phyloP scores from a whole-genome alignment of 1,140 invertebrate genomes.

The Rhyzopertha dominica region DNA sequence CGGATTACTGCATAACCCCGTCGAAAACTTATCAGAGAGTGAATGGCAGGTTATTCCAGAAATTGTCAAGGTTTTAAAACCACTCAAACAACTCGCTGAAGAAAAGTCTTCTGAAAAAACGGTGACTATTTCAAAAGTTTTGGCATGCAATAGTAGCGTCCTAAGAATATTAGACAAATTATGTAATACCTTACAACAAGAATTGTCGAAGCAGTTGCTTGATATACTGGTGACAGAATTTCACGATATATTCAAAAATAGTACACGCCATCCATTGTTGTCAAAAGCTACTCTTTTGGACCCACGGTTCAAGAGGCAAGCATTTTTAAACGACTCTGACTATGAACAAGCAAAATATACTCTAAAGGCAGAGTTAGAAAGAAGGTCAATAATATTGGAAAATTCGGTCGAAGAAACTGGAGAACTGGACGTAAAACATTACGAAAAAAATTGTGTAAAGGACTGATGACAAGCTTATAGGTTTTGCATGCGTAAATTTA shows the following conservation, averaged over 20 bases:
- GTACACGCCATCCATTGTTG: conserved; percentile 28
- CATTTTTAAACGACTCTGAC: conserved; percentile 29
- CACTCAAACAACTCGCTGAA: conserved; percentile 14
- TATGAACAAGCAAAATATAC: conserved; percentile 34
- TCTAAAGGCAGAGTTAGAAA: conserved; percentile 34
- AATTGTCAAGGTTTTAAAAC: conserved; percentile 23
- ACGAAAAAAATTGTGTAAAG: no score
- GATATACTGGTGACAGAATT: conserved; percentile 29
- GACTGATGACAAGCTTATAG: no score
- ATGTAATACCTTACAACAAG: conserved; percentile 15
- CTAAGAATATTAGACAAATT: conserved; percentile 22
- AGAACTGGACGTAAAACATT: no score
- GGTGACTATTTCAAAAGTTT: conserved; percentile 21
- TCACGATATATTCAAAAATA: conserved; percentile 29
- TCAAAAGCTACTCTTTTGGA: conserved; percentile 32
- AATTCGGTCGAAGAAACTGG: no score
- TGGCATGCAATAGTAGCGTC: conserved; percentile 26
- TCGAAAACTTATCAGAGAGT: conserved; percentile 11
- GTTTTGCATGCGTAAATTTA: no score
- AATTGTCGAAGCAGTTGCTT: conserved; percentile 24
- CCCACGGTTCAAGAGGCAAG: conserved; percentile 25
- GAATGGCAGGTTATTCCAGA: conserved; percentile 22
- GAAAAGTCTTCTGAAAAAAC: conserved; percentile 24
- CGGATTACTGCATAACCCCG: conserved; percentile 19
- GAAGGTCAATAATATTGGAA: no score